Evolutionary conservation across 1,140 invertebrate genomes (phyloP).

Genomic region (Pogonognathellus flavescens): DNA sequence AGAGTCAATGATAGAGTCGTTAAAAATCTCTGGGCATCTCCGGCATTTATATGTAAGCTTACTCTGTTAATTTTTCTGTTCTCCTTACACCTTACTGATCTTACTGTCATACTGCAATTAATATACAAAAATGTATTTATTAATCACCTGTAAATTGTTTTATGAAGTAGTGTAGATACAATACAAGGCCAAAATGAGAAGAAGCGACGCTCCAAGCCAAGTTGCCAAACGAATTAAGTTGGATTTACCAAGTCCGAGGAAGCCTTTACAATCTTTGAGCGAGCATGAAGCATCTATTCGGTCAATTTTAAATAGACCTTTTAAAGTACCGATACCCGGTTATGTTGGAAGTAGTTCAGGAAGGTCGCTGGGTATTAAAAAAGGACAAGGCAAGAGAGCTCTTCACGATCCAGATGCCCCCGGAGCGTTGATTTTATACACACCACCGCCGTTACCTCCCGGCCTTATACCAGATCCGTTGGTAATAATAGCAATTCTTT

Average conservation of each 20-base stretch:
- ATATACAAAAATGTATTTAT: too few relatives aligned
- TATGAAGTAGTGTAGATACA: neutral
- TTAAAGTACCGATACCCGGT: slow-evolving; percentile 94
- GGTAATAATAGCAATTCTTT: slow-evolving; percentile 62
- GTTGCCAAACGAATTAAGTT: slow-evolving; percentile 70
- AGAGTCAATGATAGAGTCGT: too few relatives aligned
- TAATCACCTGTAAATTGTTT: too few relatives aligned
- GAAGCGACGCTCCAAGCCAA: slow-evolving; percentile 75
- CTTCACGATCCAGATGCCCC: slow-evolving; percentile 95
- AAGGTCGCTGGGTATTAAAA: slow-evolving; percentile 81
- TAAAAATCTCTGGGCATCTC: too few relatives aligned
- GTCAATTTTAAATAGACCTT: slow-evolving; percentile 86
- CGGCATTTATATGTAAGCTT: too few relatives aligned
- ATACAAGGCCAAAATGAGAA: slow-evolving; percentile 66
- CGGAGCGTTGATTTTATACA: slow-evolving; percentile 91
- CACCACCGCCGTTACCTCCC: slow-evolving; percentile 84
- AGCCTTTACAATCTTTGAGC: slow-evolving; percentile 60
- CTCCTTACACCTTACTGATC: too few relatives aligned
- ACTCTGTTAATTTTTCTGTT: too few relatives aligned
- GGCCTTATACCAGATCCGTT: slow-evolving; percentile 75
- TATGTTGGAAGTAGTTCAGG: slow-evolving; percentile 80
- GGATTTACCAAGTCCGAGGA: slow-evolving; percentile 68
- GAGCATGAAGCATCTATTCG: slow-evolving; percentile 83
- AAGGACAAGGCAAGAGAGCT: slow-evolving; percentile 79
- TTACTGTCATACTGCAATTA: too few relatives aligned